These are phyloP conservation scores for Cosmorhoe ocellata DNA, from an alignment of 2,888 invertebrate genomes.

Conservation along the genomic window DNA sequence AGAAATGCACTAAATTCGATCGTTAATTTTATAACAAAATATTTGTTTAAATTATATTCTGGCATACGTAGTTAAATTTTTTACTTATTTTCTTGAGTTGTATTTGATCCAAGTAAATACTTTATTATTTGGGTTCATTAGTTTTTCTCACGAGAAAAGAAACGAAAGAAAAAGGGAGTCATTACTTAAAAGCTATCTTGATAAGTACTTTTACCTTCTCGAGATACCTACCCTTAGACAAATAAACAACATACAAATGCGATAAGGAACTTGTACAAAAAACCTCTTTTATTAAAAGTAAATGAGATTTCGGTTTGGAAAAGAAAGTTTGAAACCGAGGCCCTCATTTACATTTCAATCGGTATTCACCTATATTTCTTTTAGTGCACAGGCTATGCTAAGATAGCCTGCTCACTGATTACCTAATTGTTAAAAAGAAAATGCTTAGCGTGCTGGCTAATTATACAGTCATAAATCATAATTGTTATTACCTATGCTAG, in stretches of 20 bases:
- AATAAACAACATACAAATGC: conserved; percentile 38
- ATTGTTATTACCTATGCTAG: no score
- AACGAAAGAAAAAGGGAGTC: conserved; percentile 8
- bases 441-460: no score
- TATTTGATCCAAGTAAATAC: conserved; percentile 3
- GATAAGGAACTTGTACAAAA: conserved; percentile 42
- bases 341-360: conserved; percentile 78
- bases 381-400: conserved; percentile 33
- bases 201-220: conserved; percentile 19
- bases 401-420: conserved; percentile 2
- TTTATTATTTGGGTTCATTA: conserved; percentile 20
- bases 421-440: no score
- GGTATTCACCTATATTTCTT: conserved; percentile 63
- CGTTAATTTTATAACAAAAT: no score
- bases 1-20: no score
- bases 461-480: no score
- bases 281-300: conserved; percentile 52
- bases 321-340: conserved; percentile 61
- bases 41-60: no score
- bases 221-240: conserved; percentile 26
- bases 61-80: no score
- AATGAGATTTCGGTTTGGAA: conserved; percentile 51
- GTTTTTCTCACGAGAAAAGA: conserved; percentile 1
- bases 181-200: conserved; percentile 14
- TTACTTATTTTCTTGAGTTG: no score